Conservation (phyloP, 2,797 vertebrate genomes). For the Sebastes diaconus region DNA sequence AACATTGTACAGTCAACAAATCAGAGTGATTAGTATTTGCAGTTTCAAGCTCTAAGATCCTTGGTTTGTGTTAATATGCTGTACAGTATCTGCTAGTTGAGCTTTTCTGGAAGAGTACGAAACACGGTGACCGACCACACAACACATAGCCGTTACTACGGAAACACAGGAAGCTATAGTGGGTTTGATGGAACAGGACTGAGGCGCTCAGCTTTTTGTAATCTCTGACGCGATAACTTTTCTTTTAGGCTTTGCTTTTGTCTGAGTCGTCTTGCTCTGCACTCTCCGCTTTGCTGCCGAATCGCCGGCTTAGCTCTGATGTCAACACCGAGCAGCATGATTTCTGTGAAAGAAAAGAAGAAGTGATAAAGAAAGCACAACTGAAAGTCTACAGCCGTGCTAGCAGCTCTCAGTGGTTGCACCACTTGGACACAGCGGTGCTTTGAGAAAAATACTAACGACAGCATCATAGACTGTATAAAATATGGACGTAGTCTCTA, state of each 20-base stretch:
- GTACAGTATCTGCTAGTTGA: neutral
- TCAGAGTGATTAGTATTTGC: neutral
- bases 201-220: neutral
- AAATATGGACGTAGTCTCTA: neutral
- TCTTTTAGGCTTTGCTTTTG: slow-evolving; percentile 82
- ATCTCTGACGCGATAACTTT: neutral
- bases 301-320: slow-evolving; percentile 85
- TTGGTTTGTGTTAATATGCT: neutral
- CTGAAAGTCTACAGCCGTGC: neutral
- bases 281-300: slow-evolving; percentile 68
- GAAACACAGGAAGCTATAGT: neutral
- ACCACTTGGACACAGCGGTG: fast-evolving
- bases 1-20: neutral
- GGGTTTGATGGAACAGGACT: neutral
- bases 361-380: neutral
- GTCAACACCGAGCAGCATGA: slow-evolving; percentile 88
- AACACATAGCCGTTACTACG: neutral
- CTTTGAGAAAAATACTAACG: neutral
- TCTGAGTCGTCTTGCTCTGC: slow-evolving; percentile 76
- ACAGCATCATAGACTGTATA: neutral
- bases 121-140: neutral
- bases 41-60: neutral
- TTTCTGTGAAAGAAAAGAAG: slow-evolving; percentile 76
- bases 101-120: neutral
- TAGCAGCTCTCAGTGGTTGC: neutral